Conservation (phyloP, 2,797 vertebrate genomes). For the Selene dorsalis region DNA sequence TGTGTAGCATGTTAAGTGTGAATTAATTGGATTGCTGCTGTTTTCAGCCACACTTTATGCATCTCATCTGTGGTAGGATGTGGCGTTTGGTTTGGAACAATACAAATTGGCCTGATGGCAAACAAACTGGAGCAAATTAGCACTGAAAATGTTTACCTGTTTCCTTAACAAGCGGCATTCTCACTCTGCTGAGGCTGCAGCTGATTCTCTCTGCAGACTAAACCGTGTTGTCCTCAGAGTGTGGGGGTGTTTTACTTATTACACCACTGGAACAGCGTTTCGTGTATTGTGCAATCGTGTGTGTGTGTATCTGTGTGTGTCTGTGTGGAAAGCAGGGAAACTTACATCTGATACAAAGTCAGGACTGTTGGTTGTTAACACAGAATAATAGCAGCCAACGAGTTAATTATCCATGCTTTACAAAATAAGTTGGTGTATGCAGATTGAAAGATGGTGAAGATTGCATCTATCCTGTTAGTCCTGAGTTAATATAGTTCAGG, state of each 20-base stretch:
- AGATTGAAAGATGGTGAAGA: neutral
- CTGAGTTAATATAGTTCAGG: neutral
- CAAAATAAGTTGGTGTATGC: neutral
- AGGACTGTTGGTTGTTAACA: neutral
- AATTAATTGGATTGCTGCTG: constrained; percentile 78
- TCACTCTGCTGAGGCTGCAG: constrained; percentile 59
- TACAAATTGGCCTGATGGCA: constrained; percentile 78
- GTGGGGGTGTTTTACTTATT: constrained; percentile 39
- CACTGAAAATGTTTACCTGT: constrained; percentile 79
- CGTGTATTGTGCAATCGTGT: neutral
- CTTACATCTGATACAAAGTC: neutral
- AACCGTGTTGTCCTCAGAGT: constrained; percentile 48
- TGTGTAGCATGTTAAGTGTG: constrained; percentile 70
- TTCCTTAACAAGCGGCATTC: constrained; percentile 73
- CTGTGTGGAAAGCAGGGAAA: neutral
- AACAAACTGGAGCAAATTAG: constrained; percentile 79
- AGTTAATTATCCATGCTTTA: neutral
- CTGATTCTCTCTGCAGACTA: constrained; percentile 38
- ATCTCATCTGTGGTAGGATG: constrained; percentile 71
- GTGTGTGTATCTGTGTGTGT: constrained; percentile 1
- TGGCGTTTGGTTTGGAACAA: constrained; percentile 66
- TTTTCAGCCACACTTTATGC: constrained; percentile 75
- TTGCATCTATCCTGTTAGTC: neutral
- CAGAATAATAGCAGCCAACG: neutral
- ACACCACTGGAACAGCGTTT: constrained; percentile 2